phyloP scores from a whole-genome alignment of 2,113 vertebrate genomes.

The Eulemur macaco region DNA sequence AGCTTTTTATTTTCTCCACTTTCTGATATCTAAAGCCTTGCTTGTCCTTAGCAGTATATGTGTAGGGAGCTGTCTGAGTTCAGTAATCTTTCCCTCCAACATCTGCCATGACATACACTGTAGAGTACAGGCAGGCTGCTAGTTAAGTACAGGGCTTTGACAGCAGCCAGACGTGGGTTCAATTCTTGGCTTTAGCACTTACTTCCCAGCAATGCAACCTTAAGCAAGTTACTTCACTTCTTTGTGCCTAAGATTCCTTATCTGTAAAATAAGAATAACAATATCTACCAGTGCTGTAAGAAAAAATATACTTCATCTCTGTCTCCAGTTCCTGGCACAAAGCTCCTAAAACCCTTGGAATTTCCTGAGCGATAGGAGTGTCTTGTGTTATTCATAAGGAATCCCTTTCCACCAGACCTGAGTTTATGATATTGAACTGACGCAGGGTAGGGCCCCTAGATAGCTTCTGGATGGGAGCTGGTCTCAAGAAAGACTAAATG shows the following conservation, averaged over 20 bases:
- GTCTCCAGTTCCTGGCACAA: not conserved
- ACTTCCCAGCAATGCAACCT: slow-evolving; percentile 12
- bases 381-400: slow-evolving; percentile 35
- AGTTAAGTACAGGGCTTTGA: not conserved
- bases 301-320: not conserved
- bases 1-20: slow-evolving; percentile 3
- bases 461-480: not conserved
- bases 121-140: not conserved
- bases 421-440: slow-evolving; percentile 7
- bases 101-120: not conserved
- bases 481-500: slow-evolving; percentile 21
- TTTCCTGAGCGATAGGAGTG: slow-evolving; percentile 24
- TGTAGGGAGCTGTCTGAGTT: not conserved
- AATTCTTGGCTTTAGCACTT: not conserved
- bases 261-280: slow-evolving; percentile 7
- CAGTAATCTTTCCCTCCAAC: not conserved
- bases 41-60: not conserved
- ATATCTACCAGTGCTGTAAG: slow-evolving; percentile 12
- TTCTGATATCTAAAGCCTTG: not conserved
- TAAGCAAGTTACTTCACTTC: slow-evolving; percentile 22
- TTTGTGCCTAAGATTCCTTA: not conserved
- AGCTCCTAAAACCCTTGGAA: slow-evolving; percentile 27
- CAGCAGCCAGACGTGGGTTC: not conserved
- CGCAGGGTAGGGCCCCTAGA: not conserved
- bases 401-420: not conserved